Evolutionary conservation across 2,113 vertebrate species (phyloP).

Genomic region (Myrmecobius fasciatus): DNA sequence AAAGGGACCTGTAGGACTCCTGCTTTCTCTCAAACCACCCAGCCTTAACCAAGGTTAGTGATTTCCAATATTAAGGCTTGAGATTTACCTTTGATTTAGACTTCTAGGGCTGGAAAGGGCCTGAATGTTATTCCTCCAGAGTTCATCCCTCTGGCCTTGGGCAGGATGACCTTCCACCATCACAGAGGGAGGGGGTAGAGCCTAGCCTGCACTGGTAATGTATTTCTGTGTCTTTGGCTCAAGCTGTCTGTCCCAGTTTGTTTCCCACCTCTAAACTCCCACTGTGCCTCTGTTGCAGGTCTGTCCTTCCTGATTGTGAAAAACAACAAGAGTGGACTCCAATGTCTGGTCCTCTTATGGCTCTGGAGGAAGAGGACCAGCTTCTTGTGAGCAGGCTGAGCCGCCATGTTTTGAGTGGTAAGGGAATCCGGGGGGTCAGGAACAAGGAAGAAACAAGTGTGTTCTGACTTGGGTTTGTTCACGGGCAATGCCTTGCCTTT

Average conservation of each 20-base stretch:
- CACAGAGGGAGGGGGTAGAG: background rate
- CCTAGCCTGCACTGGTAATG: background rate
- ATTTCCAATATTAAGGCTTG: background rate
- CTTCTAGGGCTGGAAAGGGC: background rate
- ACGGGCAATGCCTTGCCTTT: background rate
- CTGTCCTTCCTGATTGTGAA: constrained; percentile 50
- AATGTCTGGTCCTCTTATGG: background rate
- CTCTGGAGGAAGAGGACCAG: constrained; percentile 70
- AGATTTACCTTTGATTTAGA: background rate
- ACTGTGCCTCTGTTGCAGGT: constrained; percentile 49
- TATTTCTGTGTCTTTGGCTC: background rate
- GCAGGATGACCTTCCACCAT: background rate
- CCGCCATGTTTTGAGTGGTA: constrained; percentile 84
- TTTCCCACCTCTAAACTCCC: background rate
- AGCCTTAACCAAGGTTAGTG: background rate
- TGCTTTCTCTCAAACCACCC: background rate
- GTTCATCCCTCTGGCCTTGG: background rate
- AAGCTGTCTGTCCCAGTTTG: background rate
- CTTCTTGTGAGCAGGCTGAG: constrained; percentile 79
- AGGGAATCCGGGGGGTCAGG: constrained; percentile 45
- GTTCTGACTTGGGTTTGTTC: background rate
- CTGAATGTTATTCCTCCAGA: background rate
- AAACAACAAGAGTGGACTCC: constrained; percentile 67
- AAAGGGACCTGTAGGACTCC: background rate
- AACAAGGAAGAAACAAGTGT: background rate